Conservation (phyloP, 2,888 invertebrate genomes). For the Muschampia plurimacula region DNA sequence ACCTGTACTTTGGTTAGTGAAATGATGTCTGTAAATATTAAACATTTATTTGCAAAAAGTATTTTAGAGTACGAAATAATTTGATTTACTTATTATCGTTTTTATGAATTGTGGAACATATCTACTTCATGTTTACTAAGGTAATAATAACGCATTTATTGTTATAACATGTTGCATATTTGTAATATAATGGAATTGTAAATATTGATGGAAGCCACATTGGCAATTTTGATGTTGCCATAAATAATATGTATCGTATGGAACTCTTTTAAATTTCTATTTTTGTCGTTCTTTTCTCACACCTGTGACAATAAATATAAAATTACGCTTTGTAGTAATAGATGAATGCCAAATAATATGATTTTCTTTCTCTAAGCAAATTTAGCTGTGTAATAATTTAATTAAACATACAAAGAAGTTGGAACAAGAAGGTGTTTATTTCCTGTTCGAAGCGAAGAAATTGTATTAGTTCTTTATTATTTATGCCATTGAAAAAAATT, state of each 20-base stretch:
- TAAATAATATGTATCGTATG: conserved; percentile 46
- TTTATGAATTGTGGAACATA: conserved; percentile 74
- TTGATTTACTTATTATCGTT: conserved; percentile 38
- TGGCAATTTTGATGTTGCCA: conserved; percentile 50
- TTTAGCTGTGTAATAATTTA: conserved; percentile 44
- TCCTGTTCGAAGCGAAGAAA: not conserved
- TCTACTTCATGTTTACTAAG: conserved; percentile 76
- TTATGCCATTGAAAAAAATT: not conserved
- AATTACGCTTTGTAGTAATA: conserved; percentile 81
- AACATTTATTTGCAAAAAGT: not conserved
- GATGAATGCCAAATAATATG: conserved; percentile 72
- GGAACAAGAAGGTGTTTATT: not conserved
- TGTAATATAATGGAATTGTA: conserved; percentile 63
- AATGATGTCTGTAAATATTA: conserved; percentile 25
- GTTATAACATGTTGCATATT: conserved; percentile 64
- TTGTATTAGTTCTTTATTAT: not conserved
- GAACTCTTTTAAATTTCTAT: conserved; percentile 52
- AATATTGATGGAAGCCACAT: conserved; percentile 56
- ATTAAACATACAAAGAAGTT: conserved; percentile 19
- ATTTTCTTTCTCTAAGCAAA: conserved; percentile 41
- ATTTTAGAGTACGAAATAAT: not conserved
- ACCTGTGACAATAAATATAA: conserved; percentile 85
- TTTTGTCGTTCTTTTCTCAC: conserved; percentile 72
- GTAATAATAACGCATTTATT: conserved; percentile 58
- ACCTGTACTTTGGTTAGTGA: conserved; percentile 36